Conservation (phyloP, 2,888 invertebrate genomes). For the Harpalus rufipes region DNA sequence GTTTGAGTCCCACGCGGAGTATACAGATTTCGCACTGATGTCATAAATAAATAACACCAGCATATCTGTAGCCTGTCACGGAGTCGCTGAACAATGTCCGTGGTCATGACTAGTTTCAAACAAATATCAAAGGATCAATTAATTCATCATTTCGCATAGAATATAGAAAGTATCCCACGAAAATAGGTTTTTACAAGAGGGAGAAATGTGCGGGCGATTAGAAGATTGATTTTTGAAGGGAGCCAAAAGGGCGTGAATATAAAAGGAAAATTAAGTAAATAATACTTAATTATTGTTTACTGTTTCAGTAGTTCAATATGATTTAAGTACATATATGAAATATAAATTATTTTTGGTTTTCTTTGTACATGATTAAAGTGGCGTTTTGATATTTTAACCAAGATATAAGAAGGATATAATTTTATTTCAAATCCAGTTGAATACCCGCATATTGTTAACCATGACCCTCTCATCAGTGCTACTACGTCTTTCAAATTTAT, state of each 20-base stretch:
- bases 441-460: too few relatives aligned
- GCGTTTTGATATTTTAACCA: too few relatives aligned
- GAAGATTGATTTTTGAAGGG: not conserved
- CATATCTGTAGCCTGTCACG: conserved; percentile 34
- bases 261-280: not conserved
- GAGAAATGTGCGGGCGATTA: conserved; percentile 24
- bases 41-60: conserved; percentile 51
- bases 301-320: too few relatives aligned
- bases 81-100: conserved; percentile 23
- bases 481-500: too few relatives aligned
- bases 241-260: not conserved
- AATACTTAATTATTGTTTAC: not conserved
- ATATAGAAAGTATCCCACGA: not conserved
- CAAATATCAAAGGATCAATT: conserved; percentile 15
- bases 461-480: too few relatives aligned
- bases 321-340: too few relatives aligned
- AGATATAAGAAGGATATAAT: too few relatives aligned
- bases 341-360: too few relatives aligned
- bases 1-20: conserved; percentile 54
- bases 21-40: conserved; percentile 33
- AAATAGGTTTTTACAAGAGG: not conserved
- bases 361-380: too few relatives aligned
- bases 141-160: conserved; percentile 19
- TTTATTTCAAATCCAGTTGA: too few relatives aligned
- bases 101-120: conserved; percentile 16